Percentiles rank a stretch among this genome's conserved stretches.
Evolutionary conservation across 1,140 invertebrate genomes (phyloP).

Genomic region (Hestina assimilis): DNA sequence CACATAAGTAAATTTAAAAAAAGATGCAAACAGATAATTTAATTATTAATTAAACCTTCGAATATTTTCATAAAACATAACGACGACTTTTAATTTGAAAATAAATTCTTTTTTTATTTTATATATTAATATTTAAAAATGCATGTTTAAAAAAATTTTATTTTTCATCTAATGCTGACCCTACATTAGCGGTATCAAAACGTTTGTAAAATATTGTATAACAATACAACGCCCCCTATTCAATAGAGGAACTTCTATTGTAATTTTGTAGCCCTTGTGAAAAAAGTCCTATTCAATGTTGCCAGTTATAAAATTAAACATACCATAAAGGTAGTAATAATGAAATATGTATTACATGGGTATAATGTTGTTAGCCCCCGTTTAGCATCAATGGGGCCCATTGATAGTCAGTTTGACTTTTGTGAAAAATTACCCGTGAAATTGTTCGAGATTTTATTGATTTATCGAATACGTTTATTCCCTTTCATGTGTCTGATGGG

Average conservation of each 20-base stretch:
- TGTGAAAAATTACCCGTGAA: slow-evolving; percentile 67
- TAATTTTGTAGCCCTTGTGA: slow-evolving; percentile 51
- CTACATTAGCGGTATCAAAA: slow-evolving; percentile 41
- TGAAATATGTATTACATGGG: slow-evolving; percentile 77
- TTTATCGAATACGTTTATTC: slow-evolving; percentile 42
- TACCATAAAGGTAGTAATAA: slow-evolving; percentile 72
- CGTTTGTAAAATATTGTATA: slow-evolving; percentile 66
- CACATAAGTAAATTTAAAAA: too few relatives aligned
- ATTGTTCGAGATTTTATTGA: slow-evolving; percentile 64
- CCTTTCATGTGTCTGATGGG: slow-evolving; percentile 36
- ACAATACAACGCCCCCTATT: slow-evolving; percentile 76
- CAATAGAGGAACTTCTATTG: slow-evolving; percentile 48
- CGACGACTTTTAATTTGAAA: too few relatives aligned
- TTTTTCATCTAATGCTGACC: slow-evolving; percentile 42
- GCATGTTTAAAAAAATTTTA: background rate
- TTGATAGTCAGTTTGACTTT: slow-evolving; percentile 71
- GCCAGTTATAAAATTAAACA: slow-evolving; percentile 71
- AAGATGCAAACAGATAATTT: too few relatives aligned
- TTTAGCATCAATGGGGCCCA: slow-evolving; percentile 60
- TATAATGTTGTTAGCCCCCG: slow-evolving; percentile 76
- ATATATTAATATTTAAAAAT: background rate
- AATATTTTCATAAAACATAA: too few relatives aligned
- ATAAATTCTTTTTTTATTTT: too few relatives aligned
- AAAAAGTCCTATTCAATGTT: slow-evolving; percentile 61
- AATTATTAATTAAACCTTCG: too few relatives aligned